These are phyloP conservation scores for Goniozus legneri DNA, from an alignment of 1,140 invertebrate species.

Conservation along the genomic window DNA sequence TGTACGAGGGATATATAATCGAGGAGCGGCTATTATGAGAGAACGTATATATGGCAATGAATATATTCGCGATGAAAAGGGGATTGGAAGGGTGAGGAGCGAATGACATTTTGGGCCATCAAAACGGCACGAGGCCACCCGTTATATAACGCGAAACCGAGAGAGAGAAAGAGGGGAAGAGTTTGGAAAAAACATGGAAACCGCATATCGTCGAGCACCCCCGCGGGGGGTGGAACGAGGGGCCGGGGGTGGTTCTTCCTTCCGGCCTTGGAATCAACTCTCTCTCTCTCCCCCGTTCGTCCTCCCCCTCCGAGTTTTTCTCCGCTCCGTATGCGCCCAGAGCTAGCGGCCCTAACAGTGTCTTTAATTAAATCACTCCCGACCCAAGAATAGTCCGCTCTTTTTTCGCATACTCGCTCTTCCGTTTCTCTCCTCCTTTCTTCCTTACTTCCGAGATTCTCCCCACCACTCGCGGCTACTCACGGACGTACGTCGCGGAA, in stretches of 20 bases:
- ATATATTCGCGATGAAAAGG: slow-evolving; percentile 33
- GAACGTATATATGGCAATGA: slow-evolving; percentile 37
- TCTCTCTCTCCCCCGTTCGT: too few species aligned
- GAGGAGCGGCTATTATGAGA: too few species aligned
- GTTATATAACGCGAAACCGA: slow-evolving; percentile 33
- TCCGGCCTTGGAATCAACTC: too few species aligned
- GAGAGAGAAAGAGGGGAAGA: slow-evolving; percentile 32
- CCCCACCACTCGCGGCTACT: not conserved
- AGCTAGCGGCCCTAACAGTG: slow-evolving; percentile 27
- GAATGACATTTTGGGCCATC: slow-evolving; percentile 29
- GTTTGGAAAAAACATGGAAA: slow-evolving; percentile 53
- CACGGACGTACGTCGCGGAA: slow-evolving; percentile 17
- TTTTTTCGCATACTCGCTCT: slow-evolving; percentile 20
- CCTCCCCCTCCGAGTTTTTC: slow-evolving; percentile 12
- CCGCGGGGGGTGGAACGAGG: slow-evolving; percentile 1
- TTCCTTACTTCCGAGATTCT: too few species aligned
- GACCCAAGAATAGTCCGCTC: slow-evolving; percentile 27
- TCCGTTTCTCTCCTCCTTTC: slow-evolving; percentile 11
- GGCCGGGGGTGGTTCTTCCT: slow-evolving; percentile 41
- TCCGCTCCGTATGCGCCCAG: slow-evolving; percentile 14
- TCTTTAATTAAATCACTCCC: slow-evolving; percentile 46
- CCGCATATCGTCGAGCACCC: slow-evolving; percentile 48
- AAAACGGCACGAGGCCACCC: slow-evolving; percentile 47
- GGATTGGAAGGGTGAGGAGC: slow-evolving; percentile 6
- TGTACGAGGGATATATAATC: too few species aligned